phyloP scores from a whole-genome alignment of 2,113 vertebrate species.

The Daubentonia madagascariensis region DNA sequence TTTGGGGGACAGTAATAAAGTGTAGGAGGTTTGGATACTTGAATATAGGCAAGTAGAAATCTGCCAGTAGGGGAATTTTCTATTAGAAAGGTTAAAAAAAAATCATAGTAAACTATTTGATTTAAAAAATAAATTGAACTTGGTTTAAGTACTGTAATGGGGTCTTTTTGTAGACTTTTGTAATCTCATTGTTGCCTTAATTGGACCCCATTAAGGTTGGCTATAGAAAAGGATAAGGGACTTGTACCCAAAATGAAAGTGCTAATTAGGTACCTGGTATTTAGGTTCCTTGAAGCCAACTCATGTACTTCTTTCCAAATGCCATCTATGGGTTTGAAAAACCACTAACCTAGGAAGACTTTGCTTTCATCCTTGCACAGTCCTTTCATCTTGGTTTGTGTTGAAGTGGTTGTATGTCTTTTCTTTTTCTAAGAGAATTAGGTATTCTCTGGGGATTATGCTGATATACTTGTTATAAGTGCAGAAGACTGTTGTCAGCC shows the following conservation, averaged over 20 bases:
- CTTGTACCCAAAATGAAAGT: background rate
- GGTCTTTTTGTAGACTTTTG: background rate
- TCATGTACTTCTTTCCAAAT: background rate
- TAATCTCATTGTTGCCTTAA: background rate
- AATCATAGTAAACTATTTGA: background rate
- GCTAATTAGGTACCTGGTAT: background rate
- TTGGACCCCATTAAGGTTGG: background rate
- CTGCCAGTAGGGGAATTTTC: background rate
- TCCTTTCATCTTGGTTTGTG: background rate
- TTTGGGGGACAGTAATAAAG: background rate
- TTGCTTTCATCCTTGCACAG: background rate
- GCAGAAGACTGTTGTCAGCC: background rate
- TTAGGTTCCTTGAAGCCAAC: background rate
- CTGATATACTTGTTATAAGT: background rate
- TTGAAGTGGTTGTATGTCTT: background rate
- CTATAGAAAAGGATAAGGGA: background rate
- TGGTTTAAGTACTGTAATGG: background rate
- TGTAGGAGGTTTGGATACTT: background rate
- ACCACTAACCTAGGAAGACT: background rate
- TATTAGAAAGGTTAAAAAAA: constrained; percentile 12
- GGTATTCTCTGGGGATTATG: background rate
- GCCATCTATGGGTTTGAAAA: background rate
- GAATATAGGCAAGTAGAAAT: background rate
- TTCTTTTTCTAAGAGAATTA: background rate
- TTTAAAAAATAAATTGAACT: background rate